phyloP scores from a whole-genome alignment of 2,888 invertebrate species.

The Andrena flavipes region DNA sequence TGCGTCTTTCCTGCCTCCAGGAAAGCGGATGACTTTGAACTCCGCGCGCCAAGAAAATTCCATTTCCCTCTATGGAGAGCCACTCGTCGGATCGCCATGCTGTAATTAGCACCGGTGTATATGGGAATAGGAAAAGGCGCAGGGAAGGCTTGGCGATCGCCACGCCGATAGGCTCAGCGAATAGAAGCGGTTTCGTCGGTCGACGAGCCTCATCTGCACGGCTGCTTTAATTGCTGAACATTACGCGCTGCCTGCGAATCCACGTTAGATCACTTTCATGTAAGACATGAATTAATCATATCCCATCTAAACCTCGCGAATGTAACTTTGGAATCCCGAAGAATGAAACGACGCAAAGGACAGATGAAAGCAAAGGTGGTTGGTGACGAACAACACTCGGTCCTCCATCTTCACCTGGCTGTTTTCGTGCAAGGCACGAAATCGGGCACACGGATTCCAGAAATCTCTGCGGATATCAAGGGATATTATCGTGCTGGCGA shows the following conservation, averaged over 20 bases:
- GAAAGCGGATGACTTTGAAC: constrained; percentile 76
- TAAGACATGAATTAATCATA: neutral
- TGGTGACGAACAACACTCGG: neutral
- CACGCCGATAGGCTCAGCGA: constrained; percentile 25
- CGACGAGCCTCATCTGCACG: neutral
- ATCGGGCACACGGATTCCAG: neutral
- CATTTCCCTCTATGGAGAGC: constrained; percentile 66
- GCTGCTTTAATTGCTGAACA: neutral
- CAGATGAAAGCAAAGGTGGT: too few species aligned
- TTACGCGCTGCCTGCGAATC: neutral
- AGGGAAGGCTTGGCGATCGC: constrained; percentile 31
- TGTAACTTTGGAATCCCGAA: neutral
- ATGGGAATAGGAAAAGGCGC: constrained; percentile 59
- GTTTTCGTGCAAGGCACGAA: neutral
- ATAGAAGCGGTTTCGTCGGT: neutral
- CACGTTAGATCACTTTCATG: constrained; percentile 4
- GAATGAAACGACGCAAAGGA: neutral
- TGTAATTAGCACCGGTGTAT: constrained; percentile 65
- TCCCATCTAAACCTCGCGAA: neutral
- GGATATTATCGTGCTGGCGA: neutral
- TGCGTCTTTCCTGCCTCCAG: constrained; percentile 60
- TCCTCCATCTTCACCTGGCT: neutral
- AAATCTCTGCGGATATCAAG: constrained; percentile 13
- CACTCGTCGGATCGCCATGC: constrained; percentile 58
- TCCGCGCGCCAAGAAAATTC: constrained; percentile 68